phyloP scores from a whole-genome alignment of 1,140 invertebrate genomes.

The Eurytemora carolleeae region DNA sequence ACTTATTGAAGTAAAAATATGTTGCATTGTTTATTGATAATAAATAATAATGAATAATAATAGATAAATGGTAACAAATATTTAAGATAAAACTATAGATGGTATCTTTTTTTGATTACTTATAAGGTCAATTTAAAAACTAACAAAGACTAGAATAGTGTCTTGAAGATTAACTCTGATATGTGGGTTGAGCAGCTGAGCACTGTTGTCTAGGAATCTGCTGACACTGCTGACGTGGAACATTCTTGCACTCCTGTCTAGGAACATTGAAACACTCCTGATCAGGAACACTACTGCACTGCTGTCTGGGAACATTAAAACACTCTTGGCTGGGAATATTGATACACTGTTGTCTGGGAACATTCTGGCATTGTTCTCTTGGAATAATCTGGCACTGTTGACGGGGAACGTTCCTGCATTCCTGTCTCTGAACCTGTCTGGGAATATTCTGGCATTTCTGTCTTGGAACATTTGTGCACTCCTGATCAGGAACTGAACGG shows the following conservation, averaged over 20 bases:
- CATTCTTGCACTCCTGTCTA: conserved; percentile 5
- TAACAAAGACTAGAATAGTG: too few species aligned
- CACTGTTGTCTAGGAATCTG: conserved; percentile 1
- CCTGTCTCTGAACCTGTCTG: background rate
- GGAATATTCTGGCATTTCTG: conserved; percentile 7
- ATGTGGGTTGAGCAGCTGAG: conserved; percentile 2
- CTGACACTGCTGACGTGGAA: conserved; percentile 2
- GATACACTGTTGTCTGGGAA: conserved; percentile 11
- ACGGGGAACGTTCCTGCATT: conserved; percentile 3
- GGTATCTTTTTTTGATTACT: too few species aligned
- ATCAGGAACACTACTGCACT: conserved; percentile 6
- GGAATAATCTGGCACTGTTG: background rate
- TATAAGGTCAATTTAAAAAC: too few species aligned
- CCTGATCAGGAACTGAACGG: conserved; percentile 2
- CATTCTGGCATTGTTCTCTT: conserved; percentile 9
- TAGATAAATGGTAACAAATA: too few species aligned
- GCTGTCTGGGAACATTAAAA: background rate
- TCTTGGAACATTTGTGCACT: conserved; percentile 2
- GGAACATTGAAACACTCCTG: conserved; percentile 8
- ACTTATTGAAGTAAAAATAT: too few species aligned
- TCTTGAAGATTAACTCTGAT: too few species aligned
- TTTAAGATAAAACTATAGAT: too few species aligned
- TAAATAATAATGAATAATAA: too few species aligned
- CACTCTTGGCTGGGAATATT: conserved; percentile 9
- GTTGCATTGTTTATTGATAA: too few species aligned